Percentiles rank a stretch among this genome's conserved stretches.
phyloP scores from a whole-genome alignment of 2,888 invertebrate genomes.

The Ellobium chinense region DNA sequence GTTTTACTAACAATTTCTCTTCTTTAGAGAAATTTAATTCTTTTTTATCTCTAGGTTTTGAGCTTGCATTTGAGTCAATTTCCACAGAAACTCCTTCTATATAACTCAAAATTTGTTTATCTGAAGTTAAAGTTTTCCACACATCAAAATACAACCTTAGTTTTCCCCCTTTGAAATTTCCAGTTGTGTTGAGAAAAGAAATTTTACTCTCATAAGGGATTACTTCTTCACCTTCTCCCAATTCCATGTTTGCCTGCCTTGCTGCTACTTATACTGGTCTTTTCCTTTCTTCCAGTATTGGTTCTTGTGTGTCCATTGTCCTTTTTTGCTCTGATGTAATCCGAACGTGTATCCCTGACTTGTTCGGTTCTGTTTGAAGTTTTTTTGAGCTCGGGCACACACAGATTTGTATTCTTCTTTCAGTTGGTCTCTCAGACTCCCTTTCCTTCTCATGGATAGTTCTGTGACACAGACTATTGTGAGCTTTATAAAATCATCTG shows the following conservation, averaged over 20 bases:
- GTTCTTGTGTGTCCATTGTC: not conserved
- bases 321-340: not conserved
- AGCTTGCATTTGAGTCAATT: not conserved
- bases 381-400: not conserved
- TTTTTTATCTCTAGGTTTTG: not conserved
- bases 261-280: not conserved
- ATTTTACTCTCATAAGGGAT: too few relatives aligned
- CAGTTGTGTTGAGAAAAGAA: not conserved
- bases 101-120: not conserved
- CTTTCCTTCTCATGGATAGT: not conserved
- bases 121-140: not conserved
- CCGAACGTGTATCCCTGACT: not conserved
- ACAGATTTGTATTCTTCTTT: not conserved
- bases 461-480: not conserved
- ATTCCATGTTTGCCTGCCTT: too few relatives aligned
- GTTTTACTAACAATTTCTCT: not conserved
- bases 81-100: not conserved
- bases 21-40: not conserved
- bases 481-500: not conserved
- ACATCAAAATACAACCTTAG: not conserved
- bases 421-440: not conserved
- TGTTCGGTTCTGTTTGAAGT: not conserved
- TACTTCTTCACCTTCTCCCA: too few relatives aligned
- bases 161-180: not conserved
- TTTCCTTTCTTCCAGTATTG: not conserved